These are phyloP conservation scores for Aegotheles bennettii DNA, from an alignment of 2,113 vertebrate species.

Conservation along the genomic window DNA sequence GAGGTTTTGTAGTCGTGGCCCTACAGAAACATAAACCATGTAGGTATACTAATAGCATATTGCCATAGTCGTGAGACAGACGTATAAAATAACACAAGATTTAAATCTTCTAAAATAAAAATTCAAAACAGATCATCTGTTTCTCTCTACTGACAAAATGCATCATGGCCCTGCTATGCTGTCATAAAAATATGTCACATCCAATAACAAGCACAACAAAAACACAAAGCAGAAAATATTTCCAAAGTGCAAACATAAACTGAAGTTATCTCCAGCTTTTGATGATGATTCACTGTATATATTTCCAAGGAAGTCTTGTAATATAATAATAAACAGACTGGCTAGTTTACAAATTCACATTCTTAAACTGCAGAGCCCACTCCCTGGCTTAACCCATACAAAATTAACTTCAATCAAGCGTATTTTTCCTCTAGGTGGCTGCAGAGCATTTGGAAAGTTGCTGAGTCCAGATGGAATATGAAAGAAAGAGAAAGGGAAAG, in stretches of 20 bases:
- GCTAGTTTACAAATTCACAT: constrained; percentile 24
- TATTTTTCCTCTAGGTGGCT: constrained; percentile 61
- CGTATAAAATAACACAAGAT: background rate
- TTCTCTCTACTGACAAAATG: background rate
- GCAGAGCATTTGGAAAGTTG: constrained; percentile 40
- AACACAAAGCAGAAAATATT: constrained; percentile 5
- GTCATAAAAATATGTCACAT: constrained; percentile 11
- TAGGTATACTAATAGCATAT: background rate
- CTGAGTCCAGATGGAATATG: background rate
- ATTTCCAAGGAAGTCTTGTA: constrained; percentile 53
- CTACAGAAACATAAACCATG: background rate
- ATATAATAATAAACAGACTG: constrained; percentile 63
- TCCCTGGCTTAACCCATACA: background rate
- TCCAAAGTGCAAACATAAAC: constrained; percentile 34
- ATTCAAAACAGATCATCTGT: background rate
- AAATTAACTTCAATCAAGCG: background rate
- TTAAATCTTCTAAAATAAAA: background rate
- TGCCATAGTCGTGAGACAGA: background rate
- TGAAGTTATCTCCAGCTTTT: constrained; percentile 54
- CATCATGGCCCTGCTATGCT: background rate
- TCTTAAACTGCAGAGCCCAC: constrained; percentile 14
- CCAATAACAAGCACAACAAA: constrained; percentile 26
- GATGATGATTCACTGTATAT: constrained; percentile 58
- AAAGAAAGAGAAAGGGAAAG: background rate
- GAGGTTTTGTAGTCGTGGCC: background rate